These are phyloP conservation scores for Monodelphis domestica DNA, from an alignment of 2,797 vertebrate species.

Conservation along the genomic window DNA sequence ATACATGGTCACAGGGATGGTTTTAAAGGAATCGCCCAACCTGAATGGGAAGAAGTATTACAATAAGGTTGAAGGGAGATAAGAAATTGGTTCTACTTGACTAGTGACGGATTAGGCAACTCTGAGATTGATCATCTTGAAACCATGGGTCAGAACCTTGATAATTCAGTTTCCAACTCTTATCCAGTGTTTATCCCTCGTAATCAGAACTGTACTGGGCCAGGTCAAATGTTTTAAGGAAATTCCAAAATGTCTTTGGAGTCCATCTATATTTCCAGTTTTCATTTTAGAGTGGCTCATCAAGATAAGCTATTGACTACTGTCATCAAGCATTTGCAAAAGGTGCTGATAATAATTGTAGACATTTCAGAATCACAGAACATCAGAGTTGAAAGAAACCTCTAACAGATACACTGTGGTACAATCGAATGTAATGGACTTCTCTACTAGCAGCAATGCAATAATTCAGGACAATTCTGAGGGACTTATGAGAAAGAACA, in stretches of 20 bases:
- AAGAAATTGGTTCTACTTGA: neutral
- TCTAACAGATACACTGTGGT: too few species aligned
- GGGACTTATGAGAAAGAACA: too few species aligned
- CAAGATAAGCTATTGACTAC: neutral
- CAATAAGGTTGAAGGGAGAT: neutral
- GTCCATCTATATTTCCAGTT: neutral
- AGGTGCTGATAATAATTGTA: neutral
- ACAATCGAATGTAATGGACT: too few species aligned
- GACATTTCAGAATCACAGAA: neutral
- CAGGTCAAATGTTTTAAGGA: neutral
- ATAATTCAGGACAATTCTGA: too few species aligned
- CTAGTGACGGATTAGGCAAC: neutral
- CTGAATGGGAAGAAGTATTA: neutral
- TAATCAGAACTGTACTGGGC: neutral
- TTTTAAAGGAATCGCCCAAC: neutral
- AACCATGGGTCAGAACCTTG: neutral
- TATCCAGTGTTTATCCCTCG: neutral
- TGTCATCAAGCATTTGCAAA: neutral
- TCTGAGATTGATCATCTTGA: neutral
- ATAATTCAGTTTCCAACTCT: neutral
- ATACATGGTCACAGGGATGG: neutral
- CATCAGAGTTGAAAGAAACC: neutral
- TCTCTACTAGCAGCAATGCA: too few species aligned
- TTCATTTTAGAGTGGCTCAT: neutral
- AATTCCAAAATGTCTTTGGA: neutral